phyloP scores from a whole-genome alignment of 2,113 vertebrate species.

The Equus quagga region DNA sequence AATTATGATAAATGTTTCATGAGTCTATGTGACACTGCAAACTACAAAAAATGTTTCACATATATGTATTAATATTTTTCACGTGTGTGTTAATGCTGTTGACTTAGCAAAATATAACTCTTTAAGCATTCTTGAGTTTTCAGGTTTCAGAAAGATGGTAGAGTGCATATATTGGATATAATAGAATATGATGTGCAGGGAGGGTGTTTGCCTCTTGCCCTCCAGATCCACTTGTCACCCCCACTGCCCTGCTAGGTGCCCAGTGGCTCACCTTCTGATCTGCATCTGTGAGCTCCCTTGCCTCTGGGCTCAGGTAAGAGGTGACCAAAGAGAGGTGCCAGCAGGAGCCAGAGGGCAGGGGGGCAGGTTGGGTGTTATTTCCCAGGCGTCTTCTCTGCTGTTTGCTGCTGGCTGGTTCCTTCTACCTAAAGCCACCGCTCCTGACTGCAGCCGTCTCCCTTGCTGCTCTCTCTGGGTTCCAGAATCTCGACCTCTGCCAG shows the following conservation, averaged over 20 bases:
- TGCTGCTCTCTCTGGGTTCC: not conserved
- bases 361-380: not conserved
- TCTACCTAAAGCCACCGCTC: not conserved
- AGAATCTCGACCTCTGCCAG: not conserved
- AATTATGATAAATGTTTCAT: not conserved
- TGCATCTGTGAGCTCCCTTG: not conserved
- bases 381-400: not conserved
- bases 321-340: not conserved
- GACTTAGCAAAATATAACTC: not conserved
- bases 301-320: not conserved
- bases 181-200: rapidly evolving
- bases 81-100: not conserved
- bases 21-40: not conserved
- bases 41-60: not conserved
- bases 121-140: not conserved
- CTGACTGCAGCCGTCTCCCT: not conserved
- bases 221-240: not conserved
- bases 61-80: not conserved
- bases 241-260: not conserved
- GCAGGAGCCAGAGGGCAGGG: not conserved
- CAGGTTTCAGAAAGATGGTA: not conserved
- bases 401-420: not conserved
- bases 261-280: not conserved
- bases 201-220: not conserved
- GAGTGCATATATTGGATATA: too few species aligned